A percentile compares a stretch with the other conserved stretches of the same genome.
Evolutionary conservation across 2,888 invertebrate species (phyloP).

Genomic region (Cheilosia vulpina): DNA sequence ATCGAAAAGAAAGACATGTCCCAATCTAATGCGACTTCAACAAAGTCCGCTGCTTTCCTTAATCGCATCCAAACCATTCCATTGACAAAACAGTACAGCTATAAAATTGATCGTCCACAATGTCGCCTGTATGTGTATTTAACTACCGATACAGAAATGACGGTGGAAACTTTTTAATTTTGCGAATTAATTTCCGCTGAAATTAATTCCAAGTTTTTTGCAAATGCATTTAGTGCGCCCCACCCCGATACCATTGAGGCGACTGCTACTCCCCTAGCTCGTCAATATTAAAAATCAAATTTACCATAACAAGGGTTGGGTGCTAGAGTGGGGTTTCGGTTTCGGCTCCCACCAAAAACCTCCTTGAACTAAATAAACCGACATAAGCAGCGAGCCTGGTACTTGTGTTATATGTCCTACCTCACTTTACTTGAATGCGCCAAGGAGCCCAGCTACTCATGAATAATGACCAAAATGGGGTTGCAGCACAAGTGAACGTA

Average conservation of each 20-base stretch:
- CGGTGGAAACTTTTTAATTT: constrained; percentile 32
- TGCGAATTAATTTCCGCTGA: constrained; percentile 54
- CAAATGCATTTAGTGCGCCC: constrained; percentile 37
- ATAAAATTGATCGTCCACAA: neutral
- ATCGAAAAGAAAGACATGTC: no score
- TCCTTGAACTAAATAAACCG: constrained; percentile 68
- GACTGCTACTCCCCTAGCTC: constrained; percentile 41
- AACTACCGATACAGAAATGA: neutral
- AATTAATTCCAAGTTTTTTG: constrained; percentile 54
- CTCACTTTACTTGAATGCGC: constrained; percentile 68
- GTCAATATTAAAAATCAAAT: constrained; percentile 72
- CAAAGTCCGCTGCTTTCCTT: no score
- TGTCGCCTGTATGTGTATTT: neutral
- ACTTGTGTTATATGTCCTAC: constrained; percentile 48
- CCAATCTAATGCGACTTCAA: no score
- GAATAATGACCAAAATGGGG: constrained; percentile 73
- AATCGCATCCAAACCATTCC: neutral
- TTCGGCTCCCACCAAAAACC: constrained; percentile 7
- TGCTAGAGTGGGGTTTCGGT: no score
- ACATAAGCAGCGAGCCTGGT: constrained; percentile 21
- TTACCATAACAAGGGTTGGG: constrained; percentile 42
- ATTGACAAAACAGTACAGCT: neutral
- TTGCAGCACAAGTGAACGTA: constrained; percentile 40
- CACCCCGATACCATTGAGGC: no score
- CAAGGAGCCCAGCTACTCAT: constrained; percentile 69